Conservation (phyloP, 1,140 invertebrate species). For the Aphaenogaster floridana region DNA sequence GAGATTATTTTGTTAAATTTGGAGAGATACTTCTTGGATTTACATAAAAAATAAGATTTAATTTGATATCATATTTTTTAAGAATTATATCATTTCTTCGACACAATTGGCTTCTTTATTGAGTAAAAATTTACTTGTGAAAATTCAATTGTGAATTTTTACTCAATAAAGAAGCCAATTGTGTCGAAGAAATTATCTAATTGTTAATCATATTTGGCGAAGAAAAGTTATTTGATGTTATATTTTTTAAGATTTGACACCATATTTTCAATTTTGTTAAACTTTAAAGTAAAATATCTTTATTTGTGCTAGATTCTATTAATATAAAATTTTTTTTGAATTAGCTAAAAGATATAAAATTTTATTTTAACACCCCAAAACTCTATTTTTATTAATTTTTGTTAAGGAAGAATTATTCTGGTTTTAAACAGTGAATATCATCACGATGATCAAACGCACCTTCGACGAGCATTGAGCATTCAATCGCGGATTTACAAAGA, state of each 20-base stretch:
- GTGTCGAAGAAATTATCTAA: too few relatives aligned
- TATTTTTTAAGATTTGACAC: not conserved
- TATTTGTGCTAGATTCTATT: not conserved
- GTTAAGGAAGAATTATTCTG: not conserved
- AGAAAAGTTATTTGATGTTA: not conserved
- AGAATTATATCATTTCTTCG: not conserved
- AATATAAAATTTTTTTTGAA: not conserved
- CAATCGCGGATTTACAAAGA: not conserved
- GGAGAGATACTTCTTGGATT: not conserved
- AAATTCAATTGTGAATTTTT: too few relatives aligned
- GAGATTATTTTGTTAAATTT: constrained; percentile 1
- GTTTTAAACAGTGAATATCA: not conserved
- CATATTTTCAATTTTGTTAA: not conserved
- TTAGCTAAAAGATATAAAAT: not conserved
- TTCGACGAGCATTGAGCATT: not conserved
- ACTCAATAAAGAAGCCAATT: too few relatives aligned
- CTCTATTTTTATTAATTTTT: not conserved
- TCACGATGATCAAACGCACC: not conserved
- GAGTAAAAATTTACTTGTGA: too few relatives aligned
- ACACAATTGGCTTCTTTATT: too few relatives aligned
- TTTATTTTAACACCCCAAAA: not conserved
- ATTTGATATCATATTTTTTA: not conserved
- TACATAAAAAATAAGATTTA: not conserved
- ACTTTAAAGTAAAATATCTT: not conserved
- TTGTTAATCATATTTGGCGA: too few relatives aligned